Evolutionary conservation across 2,797 vertebrate genomes (phyloP).

Genomic region (Leptatherina wallacei): DNA sequence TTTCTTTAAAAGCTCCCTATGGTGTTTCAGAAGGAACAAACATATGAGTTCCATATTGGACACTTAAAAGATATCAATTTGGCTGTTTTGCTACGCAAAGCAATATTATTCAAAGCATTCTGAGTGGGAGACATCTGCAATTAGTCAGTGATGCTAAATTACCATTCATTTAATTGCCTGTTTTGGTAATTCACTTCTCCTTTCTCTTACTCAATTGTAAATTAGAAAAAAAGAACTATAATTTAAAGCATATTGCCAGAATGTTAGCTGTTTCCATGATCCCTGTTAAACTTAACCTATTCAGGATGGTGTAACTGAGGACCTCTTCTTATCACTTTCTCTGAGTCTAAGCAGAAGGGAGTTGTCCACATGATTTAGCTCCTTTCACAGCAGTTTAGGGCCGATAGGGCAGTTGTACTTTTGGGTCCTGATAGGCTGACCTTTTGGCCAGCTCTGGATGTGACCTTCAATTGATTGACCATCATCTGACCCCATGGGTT

Average conservation of each 20-base stretch:
- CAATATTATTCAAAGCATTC: conserved; percentile 58
- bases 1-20: conserved; percentile 56
- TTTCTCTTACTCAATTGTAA: not conserved
- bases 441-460: conserved; percentile 61
- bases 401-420: conserved; percentile 63
- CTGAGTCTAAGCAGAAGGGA: conserved; percentile 33
- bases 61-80: conserved; percentile 67
- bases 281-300: not conserved
- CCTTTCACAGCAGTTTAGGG: conserved; percentile 38
- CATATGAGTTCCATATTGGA: conserved; percentile 64
- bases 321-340: conserved; percentile 36
- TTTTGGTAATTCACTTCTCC: conserved; percentile 51
- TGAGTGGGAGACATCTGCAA: conserved; percentile 52
- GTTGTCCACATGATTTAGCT: conserved; percentile 59
- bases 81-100: conserved; percentile 55
- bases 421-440: conserved; percentile 71
- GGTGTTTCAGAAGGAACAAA: conserved; percentile 57
- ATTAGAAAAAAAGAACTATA: conserved; percentile 31
- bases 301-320: conserved; percentile 12
- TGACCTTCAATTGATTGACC: conserved; percentile 85
- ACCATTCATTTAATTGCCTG: conserved; percentile 64
- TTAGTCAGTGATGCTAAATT: conserved; percentile 59
- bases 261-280: conserved; percentile 37
- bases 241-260: conserved; percentile 28
- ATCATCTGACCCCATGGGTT: conserved; percentile 77